Conservation (phyloP, 2,797 vertebrate genomes). For the Crax fasciolata region DNA sequence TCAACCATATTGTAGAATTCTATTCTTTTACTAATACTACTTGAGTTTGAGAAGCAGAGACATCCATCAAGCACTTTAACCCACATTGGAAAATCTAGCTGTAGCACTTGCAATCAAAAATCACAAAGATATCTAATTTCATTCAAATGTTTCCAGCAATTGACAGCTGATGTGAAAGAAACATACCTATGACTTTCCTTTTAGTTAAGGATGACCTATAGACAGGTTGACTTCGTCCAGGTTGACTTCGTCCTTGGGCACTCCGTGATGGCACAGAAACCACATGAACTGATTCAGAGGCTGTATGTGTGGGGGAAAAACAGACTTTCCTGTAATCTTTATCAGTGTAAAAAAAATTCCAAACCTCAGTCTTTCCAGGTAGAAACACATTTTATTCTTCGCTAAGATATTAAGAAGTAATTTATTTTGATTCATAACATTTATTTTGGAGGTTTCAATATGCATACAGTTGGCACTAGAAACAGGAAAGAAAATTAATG, state of each 20-base stretch:
- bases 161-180: background rate
- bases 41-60: background rate
- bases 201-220: conserved; percentile 87
- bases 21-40: background rate
- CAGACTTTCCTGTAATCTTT: background rate
- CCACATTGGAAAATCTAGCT: background rate
- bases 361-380: background rate
- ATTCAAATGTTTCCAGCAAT: background rate
- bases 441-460: background rate
- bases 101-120: background rate
- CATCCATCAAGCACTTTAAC: background rate
- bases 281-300: conserved; percentile 97
- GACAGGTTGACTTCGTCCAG: conserved; percentile 86
- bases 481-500: background rate
- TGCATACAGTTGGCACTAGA: background rate
- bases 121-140: background rate
- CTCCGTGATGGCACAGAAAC: conserved; percentile 94
- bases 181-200: conserved; percentile 89
- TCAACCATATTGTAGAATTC: background rate
- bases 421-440: background rate
- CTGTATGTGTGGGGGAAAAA: conserved; percentile 80
- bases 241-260: conserved; percentile 85
- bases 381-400: background rate
- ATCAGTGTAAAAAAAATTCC: background rate
- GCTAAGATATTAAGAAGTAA: background rate